Evolutionary conservation across 2,113 vertebrate species (phyloP).

Genomic region (Periophthalmodon schlosseri): DNA sequence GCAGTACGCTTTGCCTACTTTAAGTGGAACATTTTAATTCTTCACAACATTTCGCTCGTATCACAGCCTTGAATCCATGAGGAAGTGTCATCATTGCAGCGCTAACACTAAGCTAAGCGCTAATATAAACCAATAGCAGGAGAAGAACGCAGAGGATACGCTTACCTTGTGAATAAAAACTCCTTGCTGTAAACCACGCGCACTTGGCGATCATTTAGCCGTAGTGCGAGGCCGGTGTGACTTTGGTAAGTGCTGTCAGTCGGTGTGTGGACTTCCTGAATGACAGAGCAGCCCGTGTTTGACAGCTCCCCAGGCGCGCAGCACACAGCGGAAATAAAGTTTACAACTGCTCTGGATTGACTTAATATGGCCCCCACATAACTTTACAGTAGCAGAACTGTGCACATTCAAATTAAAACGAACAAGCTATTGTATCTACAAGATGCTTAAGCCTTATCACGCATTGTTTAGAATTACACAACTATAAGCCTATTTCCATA

Average conservation of each 20-base stretch:
- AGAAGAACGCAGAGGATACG: neutral
- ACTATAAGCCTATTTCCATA: neutral
- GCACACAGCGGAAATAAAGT: conserved; percentile 64
- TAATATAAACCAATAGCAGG: conserved; percentile 2
- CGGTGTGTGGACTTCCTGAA: conserved; percentile 69
- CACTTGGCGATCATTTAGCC: conserved; percentile 31
- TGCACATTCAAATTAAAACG: neutral
- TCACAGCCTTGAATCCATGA: conserved; percentile 36
- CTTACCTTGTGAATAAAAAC: conserved; percentile 49
- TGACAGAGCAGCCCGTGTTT: conserved; percentile 58
- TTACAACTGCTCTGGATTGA: conserved; percentile 11
- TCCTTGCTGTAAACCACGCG: neutral
- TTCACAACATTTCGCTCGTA: conserved; percentile 24
- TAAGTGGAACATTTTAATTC: conserved; percentile 23
- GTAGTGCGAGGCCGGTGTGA: conserved; percentile 34
- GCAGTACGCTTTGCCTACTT: conserved; percentile 29
- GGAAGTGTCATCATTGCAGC: conserved; percentile 58
- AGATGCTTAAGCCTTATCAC: neutral
- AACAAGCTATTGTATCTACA: neutral
- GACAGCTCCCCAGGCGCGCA: conserved; percentile 64
- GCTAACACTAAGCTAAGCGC: conserved; percentile 18
- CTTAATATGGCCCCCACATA: neutral
- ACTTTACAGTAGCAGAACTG: neutral
- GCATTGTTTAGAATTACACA: neutral
- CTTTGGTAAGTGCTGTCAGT: conserved; percentile 64